These are phyloP conservation scores for Aleiodes testaceus DNA, from an alignment of 2,888 invertebrate species.

Conservation along the genomic window DNA sequence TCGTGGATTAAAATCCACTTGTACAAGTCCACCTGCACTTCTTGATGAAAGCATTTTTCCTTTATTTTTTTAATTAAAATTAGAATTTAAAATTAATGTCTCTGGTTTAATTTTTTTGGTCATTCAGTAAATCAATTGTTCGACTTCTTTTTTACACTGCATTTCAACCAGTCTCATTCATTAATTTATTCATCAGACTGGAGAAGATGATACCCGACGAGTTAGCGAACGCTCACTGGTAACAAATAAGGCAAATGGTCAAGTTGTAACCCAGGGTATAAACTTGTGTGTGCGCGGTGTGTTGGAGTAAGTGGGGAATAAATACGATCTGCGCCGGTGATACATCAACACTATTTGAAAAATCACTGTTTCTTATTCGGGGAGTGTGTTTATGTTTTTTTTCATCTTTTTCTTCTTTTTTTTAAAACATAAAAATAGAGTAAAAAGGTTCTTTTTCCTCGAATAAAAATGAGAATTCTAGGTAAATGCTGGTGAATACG, in stretches of 20 bases:
- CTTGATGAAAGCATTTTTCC: conserved; percentile 29
- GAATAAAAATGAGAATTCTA: not conserved
- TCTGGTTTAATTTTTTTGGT: not conserved
- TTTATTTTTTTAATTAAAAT: not conserved
- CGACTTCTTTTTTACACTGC: conserved; percentile 9
- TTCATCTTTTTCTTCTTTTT: too few species aligned
- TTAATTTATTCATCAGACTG: too few species aligned
- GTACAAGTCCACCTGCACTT: conserved; percentile 16
- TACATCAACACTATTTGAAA: conserved; percentile 3
- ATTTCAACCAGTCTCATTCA: not conserved
- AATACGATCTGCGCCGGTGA: conserved; percentile 43
- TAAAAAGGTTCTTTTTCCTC: too few species aligned
- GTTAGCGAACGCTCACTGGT: conserved; percentile 42
- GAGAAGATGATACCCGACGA: conserved; percentile 33
- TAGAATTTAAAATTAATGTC: too few species aligned
- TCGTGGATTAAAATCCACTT: conserved; percentile 34
- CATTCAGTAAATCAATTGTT: not conserved
- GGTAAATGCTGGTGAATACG: not conserved
- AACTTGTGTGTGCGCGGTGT: conserved; percentile 15
- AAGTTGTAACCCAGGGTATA: conserved; percentile 37
- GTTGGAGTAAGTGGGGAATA: conserved; percentile 44
- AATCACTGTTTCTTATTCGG: not conserved
- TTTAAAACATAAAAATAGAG: too few species aligned
- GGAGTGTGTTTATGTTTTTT: too few species aligned
- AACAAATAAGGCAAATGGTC: conserved; percentile 42